Conservation (phyloP, 2,888 invertebrate genomes). For the Chironomus tentans region DNA sequence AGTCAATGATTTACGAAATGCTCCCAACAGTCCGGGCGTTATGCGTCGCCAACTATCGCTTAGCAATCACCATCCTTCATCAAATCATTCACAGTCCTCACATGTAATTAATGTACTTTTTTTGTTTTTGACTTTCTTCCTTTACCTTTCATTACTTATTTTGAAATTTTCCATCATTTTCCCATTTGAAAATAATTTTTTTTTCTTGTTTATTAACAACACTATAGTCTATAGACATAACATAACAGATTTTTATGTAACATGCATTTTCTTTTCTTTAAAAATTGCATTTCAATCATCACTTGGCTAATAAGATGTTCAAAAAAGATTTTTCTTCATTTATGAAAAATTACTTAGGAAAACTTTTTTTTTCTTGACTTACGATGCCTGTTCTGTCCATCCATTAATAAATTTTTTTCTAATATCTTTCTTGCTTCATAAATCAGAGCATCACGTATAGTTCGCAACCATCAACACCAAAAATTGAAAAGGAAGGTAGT, state of each 20-base stretch:
- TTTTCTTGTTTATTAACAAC: not conserved
- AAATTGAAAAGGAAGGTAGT: constrained; percentile 14
- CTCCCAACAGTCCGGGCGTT: constrained; percentile 74
- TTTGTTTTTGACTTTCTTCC: not conserved
- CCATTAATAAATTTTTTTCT: not conserved
- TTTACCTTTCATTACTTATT: not conserved
- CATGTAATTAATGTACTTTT: constrained; percentile 25
- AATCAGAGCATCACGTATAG: constrained; percentile 19
- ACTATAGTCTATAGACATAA: no score
- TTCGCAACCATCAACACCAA: constrained; percentile 24
- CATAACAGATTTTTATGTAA: not conserved
- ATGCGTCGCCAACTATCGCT: constrained; percentile 46
- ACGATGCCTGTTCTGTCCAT: not conserved
- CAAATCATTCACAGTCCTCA: constrained; percentile 28
- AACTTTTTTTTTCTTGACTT: not conserved
- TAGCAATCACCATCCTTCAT: constrained; percentile 36
- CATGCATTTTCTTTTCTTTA: not conserved
- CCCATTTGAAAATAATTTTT: not conserved
- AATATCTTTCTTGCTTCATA: not conserved
- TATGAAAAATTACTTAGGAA: not conserved
- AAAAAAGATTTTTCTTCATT: not conserved
- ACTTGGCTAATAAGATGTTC: not conserved
- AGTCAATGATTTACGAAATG: constrained; percentile 73
- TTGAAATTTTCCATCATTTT: not conserved
- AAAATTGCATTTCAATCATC: not conserved